A percentile compares a stretch with the other conserved stretches of the same genome.
These are phyloP conservation scores for Philereme transversata DNA, from an alignment of 2,888 invertebrate genomes.

Conservation along the genomic window DNA sequence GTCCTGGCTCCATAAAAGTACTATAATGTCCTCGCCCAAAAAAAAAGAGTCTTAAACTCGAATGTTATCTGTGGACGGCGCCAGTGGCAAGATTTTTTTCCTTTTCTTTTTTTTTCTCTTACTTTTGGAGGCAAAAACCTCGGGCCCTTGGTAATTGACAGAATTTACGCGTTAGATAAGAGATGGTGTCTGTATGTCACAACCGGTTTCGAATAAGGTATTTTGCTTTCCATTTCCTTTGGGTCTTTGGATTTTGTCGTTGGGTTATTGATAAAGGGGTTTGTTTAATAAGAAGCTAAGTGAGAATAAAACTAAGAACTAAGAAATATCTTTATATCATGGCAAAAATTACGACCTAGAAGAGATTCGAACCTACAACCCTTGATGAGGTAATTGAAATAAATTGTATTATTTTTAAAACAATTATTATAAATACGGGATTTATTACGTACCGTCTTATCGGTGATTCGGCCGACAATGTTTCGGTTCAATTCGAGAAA, in stretches of 20 bases:
- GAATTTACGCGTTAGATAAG: constrained; percentile 73
- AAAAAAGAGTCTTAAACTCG: constrained; percentile 57
- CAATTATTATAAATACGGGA: no score
- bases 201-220: constrained; percentile 34
- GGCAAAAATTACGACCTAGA: no score
- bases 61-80: constrained; percentile 64
- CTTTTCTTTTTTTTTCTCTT: constrained; percentile 22
- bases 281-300: no score
- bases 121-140: constrained; percentile 46
- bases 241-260: constrained; percentile 7
- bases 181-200: constrained; percentile 37
- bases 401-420: no score
- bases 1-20: constrained; percentile 55
- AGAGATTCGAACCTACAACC: no score
- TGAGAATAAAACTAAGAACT: no score
- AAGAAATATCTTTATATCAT: no score
- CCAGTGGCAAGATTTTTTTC: constrained; percentile 58
- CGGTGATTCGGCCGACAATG: no score
- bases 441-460: no score
- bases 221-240: constrained; percentile 38
- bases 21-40: constrained; percentile 46
- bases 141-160: constrained; percentile 61
- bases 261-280: constrained; percentile 2
- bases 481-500: no score
- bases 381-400: no score